Evolutionary conservation across 2,113 vertebrate species (phyloP).

Genomic region (Archocentrus centrarchus): DNA sequence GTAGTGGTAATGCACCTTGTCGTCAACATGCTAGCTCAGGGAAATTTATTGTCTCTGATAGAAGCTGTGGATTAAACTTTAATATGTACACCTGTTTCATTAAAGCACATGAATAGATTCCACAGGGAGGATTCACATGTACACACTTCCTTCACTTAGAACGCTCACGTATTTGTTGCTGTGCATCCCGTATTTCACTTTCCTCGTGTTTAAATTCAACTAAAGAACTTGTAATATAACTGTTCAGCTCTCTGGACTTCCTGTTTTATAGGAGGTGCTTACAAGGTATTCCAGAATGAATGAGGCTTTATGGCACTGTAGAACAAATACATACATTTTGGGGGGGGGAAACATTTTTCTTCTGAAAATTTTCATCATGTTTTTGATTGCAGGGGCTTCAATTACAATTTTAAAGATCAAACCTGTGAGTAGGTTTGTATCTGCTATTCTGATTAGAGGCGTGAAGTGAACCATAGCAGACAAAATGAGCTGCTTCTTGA

Average conservation of each 20-base stretch:
- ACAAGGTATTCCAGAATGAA: background rate
- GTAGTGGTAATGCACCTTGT: slow-evolving; percentile 34
- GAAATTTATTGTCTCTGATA: slow-evolving; percentile 69
- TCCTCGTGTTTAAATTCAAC: background rate
- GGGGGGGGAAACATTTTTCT: too few species aligned
- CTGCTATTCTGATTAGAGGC: too few species aligned
- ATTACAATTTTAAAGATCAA: too few species aligned
- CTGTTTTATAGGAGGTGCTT: background rate
- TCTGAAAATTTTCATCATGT: too few species aligned
- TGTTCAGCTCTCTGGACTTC: background rate
- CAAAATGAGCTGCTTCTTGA: too few species aligned
- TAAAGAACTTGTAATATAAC: background rate
- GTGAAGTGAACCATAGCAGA: too few species aligned
- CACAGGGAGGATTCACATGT: background rate
- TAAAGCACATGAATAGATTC: slow-evolving; percentile 1
- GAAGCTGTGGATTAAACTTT: slow-evolving; percentile 68
- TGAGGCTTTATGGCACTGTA: background rate
- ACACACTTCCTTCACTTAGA: background rate
- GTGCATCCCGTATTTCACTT: too few species aligned
- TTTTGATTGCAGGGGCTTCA: too few species aligned
- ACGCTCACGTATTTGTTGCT: background rate
- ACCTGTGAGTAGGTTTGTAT: too few species aligned
- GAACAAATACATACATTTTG: too few species aligned
- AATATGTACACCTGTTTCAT: background rate
- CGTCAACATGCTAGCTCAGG: slow-evolving; percentile 69